These are phyloP conservation scores for Brenthis hecate DNA, from an alignment of 2,888 invertebrate species.

Conservation along the genomic window DNA sequence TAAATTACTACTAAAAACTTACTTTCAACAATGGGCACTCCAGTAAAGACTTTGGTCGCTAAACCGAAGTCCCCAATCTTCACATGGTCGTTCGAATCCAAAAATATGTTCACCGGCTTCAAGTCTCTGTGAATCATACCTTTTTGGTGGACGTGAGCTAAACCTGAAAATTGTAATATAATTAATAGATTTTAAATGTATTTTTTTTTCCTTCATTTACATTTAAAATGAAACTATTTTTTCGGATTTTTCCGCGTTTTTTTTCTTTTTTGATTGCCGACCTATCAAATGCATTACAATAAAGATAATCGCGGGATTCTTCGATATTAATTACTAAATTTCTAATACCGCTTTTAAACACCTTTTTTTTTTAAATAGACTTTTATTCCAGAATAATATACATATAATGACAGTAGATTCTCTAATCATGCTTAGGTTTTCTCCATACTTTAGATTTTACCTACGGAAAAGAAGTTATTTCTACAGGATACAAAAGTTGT, in stretches of 20 bases:
- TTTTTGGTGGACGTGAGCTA: conserved; percentile 96
- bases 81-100: conserved; percentile 96
- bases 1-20: conserved; percentile 26
- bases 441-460: no score
- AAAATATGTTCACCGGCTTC: conserved; percentile 95
- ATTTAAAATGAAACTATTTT: no score
- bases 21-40: conserved; percentile 77
- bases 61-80: conserved; percentile 99
- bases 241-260: no score
- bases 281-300: not conserved
- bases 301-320: not conserved
- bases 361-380: no score
- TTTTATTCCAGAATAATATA: no score
- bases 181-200: not conserved
- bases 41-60: conserved; percentile 87
- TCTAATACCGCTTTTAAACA: no score
- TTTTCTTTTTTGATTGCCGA: not conserved
- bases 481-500: no score
- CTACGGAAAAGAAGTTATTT: no score
- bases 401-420: no score
- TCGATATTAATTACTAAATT: no score
- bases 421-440: no score
- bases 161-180: conserved; percentile 51
- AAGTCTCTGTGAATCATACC: conserved; percentile 93
- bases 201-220: no score